phyloP scores from a whole-genome alignment of 2,113 vertebrate genomes.

The Gymnobelideus leadbeateri region DNA sequence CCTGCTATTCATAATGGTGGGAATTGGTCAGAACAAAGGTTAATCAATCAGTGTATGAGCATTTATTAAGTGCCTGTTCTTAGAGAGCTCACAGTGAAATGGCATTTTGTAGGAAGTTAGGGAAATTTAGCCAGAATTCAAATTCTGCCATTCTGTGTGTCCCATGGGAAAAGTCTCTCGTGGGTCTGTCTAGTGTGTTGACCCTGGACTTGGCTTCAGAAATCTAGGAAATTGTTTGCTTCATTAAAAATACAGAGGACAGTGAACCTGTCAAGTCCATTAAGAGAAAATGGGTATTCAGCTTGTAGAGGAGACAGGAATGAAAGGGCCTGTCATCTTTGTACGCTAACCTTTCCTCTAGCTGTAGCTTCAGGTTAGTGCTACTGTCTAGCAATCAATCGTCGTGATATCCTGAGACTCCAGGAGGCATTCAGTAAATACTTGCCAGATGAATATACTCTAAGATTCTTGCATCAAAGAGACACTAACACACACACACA shows the following conservation, averaged over 20 bases:
- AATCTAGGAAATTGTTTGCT: background rate
- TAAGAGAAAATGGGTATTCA: background rate
- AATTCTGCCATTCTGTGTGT: background rate
- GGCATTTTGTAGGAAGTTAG: background rate
- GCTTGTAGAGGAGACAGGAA: background rate
- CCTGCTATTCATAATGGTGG: background rate
- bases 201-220: background rate
- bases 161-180: background rate
- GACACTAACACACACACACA: too few species aligned
- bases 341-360: background rate
- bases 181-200: background rate
- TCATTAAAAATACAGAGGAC: background rate
- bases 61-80: background rate
- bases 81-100: background rate
- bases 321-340: background rate
- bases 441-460: background rate
- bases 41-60: background rate
- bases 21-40: background rate
- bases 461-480: background rate
- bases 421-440: background rate
- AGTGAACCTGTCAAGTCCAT: background rate
- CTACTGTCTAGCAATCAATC: background rate
- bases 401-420: background rate
- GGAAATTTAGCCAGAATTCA: background rate
- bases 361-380: background rate